Conservation (phyloP, 1,140 invertebrate species). For the Lamellibrachia luymesi region DNA sequence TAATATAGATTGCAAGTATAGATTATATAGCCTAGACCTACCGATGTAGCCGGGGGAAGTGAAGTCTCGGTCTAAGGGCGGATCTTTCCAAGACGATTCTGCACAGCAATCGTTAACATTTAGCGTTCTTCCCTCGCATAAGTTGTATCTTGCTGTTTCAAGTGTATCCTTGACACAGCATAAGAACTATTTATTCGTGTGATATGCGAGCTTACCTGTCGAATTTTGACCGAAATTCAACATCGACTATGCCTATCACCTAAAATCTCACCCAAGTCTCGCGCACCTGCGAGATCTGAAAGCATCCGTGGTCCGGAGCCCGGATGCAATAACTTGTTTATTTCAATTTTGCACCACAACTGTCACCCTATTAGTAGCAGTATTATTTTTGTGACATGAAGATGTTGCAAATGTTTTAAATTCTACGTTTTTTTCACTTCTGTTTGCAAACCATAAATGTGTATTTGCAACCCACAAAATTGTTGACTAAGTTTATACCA, state of each 20-base stretch:
- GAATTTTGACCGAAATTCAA: slow-evolving; percentile 1
- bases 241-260: neutral
- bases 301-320: neutral
- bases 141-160: neutral
- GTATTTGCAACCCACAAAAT: neutral
- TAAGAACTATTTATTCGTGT: neutral
- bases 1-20: too few species aligned
- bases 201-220: neutral
- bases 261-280: neutral
- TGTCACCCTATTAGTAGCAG: neutral
- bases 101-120: neutral
- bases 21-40: neutral
- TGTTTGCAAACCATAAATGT: neutral
- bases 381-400: neutral
- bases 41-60: neutral
- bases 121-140: neutral
- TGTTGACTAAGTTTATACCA: neutral
- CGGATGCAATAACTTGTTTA: neutral
- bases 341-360: neutral
- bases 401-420: neutral
- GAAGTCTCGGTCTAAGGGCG: neutral
- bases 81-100: neutral
- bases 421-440: neutral
- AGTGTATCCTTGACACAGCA: neutral
- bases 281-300: neutral